A percentile compares a stretch with the other conserved stretches of the same genome.
Conservation (phyloP, 2,113 vertebrate genomes). For the Chitala chitala region DNA sequence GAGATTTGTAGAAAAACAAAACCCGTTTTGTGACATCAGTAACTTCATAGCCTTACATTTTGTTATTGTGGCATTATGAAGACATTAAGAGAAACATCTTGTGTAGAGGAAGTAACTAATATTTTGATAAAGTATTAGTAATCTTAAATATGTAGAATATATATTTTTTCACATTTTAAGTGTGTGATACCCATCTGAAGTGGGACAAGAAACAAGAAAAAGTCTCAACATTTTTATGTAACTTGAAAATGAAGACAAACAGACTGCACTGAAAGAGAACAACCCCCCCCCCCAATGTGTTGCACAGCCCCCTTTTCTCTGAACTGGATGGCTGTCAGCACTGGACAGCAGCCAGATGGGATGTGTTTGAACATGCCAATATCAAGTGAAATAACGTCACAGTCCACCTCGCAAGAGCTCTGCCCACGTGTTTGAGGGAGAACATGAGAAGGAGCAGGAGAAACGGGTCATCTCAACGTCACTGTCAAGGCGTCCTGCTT, state of each 20-base stretch:
- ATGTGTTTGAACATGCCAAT: too few species aligned
- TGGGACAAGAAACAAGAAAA: not conserved
- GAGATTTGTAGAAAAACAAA: not conserved
- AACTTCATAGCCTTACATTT: not conserved
- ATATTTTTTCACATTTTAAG: conserved; percentile 20
- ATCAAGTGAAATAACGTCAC: not conserved
- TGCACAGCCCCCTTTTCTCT: too few species aligned
- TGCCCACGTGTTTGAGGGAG: not conserved
- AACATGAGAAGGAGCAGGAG: not conserved
- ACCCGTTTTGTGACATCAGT: not conserved
- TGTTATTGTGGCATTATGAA: not conserved
- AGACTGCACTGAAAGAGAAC: conserved; percentile 8
- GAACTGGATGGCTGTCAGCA: too few species aligned
- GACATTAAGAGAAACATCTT: not conserved
- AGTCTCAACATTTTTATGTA: not conserved
- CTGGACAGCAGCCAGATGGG: not conserved
- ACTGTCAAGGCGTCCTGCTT: not conserved
- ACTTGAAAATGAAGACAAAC: not conserved
- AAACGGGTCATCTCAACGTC: not conserved
- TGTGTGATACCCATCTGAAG: not conserved
- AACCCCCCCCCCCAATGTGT: conserved; percentile 1
- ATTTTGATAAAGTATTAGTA: conserved; percentile 17
- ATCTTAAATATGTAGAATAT: conserved; percentile 11
- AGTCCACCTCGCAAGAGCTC: too few species aligned
- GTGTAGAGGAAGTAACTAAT: conserved; percentile 14